Evolutionary conservation across 2,113 vertebrate genomes (phyloP).

Genomic region (Eulacestoma nigropectus): DNA sequence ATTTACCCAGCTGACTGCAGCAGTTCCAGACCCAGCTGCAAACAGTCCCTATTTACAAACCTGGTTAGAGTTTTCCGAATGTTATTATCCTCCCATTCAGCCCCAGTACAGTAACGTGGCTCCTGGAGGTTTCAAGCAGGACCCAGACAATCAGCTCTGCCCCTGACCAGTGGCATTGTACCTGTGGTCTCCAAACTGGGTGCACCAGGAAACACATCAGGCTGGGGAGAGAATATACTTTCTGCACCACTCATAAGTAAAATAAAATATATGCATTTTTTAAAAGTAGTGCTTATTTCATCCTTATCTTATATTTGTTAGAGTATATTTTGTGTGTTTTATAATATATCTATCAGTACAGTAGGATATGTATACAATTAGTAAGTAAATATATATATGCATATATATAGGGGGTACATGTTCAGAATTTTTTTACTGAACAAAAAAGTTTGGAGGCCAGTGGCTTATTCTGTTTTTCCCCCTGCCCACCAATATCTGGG

Average conservation of each 20-base stretch:
- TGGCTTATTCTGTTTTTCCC: not conserved
- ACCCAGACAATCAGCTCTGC: not conserved
- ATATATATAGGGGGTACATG: accelerated
- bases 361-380: not conserved
- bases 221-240: not conserved
- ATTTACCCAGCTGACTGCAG: not conserved
- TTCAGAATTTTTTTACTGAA: not conserved
- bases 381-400: not conserved
- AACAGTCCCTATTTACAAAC: not conserved
- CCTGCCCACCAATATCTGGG: not conserved
- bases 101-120: accelerated
- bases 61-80: not conserved
- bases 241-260: not conserved
- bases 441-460: not conserved
- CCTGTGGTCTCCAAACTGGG: not conserved
- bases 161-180: not conserved
- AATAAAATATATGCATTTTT: not conserved
- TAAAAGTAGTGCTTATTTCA: not conserved
- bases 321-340: not conserved
- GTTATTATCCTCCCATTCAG: not conserved
- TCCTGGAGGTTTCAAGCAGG: not conserved
- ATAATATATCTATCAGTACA: not conserved
- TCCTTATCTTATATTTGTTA: not conserved
- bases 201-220: accelerated
- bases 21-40: accelerated